Conservation (phyloP, 2,113 vertebrate species). For the Leptodactylus fuscus region DNA sequence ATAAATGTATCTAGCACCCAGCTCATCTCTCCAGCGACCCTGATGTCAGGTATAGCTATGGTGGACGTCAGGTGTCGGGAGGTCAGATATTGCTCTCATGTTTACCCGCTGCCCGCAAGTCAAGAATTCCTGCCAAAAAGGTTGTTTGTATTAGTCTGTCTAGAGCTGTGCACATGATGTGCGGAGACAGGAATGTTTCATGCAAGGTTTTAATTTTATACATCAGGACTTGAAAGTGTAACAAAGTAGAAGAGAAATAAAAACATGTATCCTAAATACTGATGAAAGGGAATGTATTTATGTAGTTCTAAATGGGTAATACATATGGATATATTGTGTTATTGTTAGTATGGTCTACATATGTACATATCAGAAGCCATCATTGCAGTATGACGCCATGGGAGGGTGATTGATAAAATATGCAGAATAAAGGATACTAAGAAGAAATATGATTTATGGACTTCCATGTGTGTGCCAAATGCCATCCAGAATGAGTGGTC, state of each 20-base stretch:
- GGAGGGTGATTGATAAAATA: no score
- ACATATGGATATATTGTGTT: not conserved
- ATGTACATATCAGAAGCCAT: no score
- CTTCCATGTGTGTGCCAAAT: no score
- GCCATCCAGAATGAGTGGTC: no score
- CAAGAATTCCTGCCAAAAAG: not conserved
- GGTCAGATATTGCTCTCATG: constrained; percentile 12
- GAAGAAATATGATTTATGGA: no score
- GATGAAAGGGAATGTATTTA: not conserved
- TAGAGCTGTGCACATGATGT: not conserved
- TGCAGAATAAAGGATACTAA: no score
- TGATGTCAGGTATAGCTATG: constrained; percentile 22
- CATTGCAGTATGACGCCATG: no score
- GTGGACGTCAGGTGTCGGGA: constrained; percentile 16
- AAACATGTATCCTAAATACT: not conserved
- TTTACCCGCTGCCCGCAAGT: not conserved
- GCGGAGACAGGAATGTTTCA: not conserved
- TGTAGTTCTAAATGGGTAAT: not conserved
- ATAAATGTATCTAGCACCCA: not conserved
- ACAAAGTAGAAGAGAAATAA: not conserved
- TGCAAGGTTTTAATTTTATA: not conserved
- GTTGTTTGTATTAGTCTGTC: not conserved
- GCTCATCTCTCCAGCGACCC: not conserved
- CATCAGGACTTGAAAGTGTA: not conserved
- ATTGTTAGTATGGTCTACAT: no score